Evolutionary conservation across 2,113 vertebrate species (phyloP).

Genomic region (Ictidomys tridecemlineatus): DNA sequence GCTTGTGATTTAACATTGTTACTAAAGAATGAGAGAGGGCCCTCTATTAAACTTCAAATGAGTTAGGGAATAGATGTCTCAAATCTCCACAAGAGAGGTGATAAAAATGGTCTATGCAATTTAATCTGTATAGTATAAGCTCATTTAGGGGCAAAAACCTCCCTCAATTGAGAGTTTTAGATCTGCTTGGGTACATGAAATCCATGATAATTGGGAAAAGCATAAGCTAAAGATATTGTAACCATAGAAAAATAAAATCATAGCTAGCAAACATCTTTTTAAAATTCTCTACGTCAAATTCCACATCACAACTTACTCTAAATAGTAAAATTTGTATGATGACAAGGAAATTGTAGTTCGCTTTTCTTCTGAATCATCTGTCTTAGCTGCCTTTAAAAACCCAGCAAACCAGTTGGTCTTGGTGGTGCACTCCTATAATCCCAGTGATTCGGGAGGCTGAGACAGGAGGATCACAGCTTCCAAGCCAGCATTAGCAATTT

Average conservation of each 20-base stretch:
- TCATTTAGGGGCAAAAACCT: background rate
- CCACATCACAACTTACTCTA: background rate
- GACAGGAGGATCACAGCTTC: too few species aligned
- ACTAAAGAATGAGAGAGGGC: background rate
- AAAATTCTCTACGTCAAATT: background rate
- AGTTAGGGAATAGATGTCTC: background rate
- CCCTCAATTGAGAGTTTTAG: background rate
- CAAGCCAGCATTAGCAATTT: too few species aligned
- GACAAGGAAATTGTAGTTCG: background rate
- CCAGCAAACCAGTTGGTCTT: background rate
- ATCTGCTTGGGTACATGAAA: background rate
- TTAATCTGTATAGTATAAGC: background rate
- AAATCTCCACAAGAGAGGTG: background rate
- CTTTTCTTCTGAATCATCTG: background rate
- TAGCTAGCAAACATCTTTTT: background rate
- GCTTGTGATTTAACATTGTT: background rate
- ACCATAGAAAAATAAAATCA: conserved; percentile 5
- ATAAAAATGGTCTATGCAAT: background rate
- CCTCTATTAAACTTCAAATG: background rate
- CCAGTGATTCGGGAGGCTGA: too few species aligned
- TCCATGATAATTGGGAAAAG: background rate
- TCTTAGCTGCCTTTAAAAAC: background rate
- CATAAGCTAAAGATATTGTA: background rate
- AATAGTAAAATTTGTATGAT: background rate
- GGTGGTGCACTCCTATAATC: too few species aligned